Base-by-base conservation (phyloP, 1,140 invertebrate genomes). In the Calosoma granatense region DNA sequence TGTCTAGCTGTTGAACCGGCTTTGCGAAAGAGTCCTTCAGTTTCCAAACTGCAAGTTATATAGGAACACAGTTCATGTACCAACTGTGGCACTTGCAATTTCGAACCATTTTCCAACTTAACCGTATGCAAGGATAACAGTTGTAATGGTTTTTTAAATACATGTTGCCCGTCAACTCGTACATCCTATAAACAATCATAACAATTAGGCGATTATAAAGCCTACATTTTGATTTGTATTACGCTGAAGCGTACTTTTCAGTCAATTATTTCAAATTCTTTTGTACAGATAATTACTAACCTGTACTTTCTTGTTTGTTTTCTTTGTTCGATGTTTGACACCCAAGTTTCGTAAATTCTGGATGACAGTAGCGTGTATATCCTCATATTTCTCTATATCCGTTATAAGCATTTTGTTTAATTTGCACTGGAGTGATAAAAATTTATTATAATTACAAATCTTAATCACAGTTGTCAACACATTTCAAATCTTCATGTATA, bases 21-120 rank as follows among this genome's bases (percentile, higher is more conserved):
- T 74, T 91, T 92, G 22, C 91, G 76, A 66, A 93, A 93, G 39
- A 94, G 71, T 1, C 91, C 91, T 69, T 92, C 89, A 20, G 82
- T 79, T 26, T 80, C 78, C 22, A 85, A 75, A 70, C 86, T 78
- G 21, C 80, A 71, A 51, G 82, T 71, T 55, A 92, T 78, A 65
- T 82, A 80, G 19, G 78, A 73, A 61, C 85, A 82, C 60, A 86
- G 80, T 66, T 89, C 81, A 60, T 81, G 80, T 1, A 93, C 77
- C 68, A 92, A 84, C 61, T 78, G 76, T n/a, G 90, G 88, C 12
- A 91, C 78, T 69, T 83, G 78, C 39, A 90, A 74, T 62, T 78
- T 72, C 26, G 72, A 72, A 17, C 78, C 78, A 53, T 75, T 77
- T 43, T 68, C 76, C 64, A 83, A 72, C 71, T 70, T 81, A 61